phyloP scores from a whole-genome alignment of 2,113 vertebrate genomes.

The Ailuropoda melanoleuca region DNA sequence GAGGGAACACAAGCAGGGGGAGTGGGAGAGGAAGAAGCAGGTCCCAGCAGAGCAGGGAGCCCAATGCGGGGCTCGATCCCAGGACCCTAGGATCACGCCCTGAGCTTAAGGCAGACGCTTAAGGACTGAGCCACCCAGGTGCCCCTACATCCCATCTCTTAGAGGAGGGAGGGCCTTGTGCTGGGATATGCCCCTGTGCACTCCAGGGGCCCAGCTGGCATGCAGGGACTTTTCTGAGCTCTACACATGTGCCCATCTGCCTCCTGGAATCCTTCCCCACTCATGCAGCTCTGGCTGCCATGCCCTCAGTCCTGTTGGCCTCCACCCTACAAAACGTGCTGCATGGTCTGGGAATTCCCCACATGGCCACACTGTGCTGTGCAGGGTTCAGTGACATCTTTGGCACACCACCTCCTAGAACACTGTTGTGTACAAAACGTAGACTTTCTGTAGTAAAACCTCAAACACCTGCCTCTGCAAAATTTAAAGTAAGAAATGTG shows the following conservation, averaged over 20 bases:
- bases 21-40: too few relatives aligned
- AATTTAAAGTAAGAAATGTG: constrained; percentile 66
- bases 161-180: not conserved
- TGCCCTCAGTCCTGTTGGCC: not conserved
- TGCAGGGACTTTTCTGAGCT: not conserved
- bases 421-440: constrained; percentile 82
- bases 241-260: not conserved
- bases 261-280: not conserved
- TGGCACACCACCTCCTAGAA: constrained; percentile 87
- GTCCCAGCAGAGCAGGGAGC: too few relatives aligned
- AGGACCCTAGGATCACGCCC: too few relatives aligned
- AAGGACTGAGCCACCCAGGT: too few relatives aligned
- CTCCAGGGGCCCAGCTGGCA: not conserved
- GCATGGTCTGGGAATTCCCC: not conserved
- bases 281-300: not conserved
- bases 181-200: not conserved
- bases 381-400: constrained; percentile 81
- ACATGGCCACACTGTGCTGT: not conserved
- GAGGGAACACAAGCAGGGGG: too few relatives aligned
- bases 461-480: constrained; percentile 84
- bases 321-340: not conserved
- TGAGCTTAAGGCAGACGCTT: too few relatives aligned
- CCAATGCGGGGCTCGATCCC: too few relatives aligned
- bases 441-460: constrained; percentile 83
- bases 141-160: constrained; percentile 81